Percentiles rank a stretch among this genome's conserved stretches.
These are phyloP conservation scores for Gryon sp. DNA, from an alignment of 1,140 invertebrate genomes.

Conservation along the genomic window DNA sequence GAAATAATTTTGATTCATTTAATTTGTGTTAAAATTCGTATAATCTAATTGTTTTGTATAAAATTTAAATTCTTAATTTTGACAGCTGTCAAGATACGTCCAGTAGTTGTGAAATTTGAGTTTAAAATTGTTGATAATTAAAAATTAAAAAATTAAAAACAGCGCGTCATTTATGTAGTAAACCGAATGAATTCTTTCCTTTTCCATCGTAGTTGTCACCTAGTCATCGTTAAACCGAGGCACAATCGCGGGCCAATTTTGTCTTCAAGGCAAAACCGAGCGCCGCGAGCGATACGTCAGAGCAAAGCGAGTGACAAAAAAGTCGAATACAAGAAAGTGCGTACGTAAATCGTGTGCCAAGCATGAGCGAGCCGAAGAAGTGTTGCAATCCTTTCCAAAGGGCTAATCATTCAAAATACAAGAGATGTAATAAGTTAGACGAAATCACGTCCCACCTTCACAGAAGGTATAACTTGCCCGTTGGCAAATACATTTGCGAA, in stretches of 20 bases:
- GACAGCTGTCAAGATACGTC: constrained; percentile 21
- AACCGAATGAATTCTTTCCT: constrained; percentile 48
- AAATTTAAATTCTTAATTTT: constrained; percentile 1
- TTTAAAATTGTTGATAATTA: too few relatives aligned
- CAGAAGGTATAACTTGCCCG: constrained; percentile 62
- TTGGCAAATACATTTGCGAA: constrained; percentile 65
- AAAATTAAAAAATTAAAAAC: too few relatives aligned
- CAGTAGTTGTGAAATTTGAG: background rate
- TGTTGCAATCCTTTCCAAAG: constrained; percentile 63
- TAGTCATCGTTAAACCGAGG: constrained; percentile 54
- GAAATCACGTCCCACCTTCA: constrained; percentile 62
- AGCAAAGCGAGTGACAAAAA: constrained; percentile 27
- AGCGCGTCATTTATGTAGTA: constrained; percentile 14
- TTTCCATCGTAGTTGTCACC: constrained; percentile 59
- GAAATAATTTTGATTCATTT: too few relatives aligned
- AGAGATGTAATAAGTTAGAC: constrained; percentile 64
- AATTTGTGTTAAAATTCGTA: too few relatives aligned
- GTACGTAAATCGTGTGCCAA: constrained; percentile 47
- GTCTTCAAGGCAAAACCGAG: constrained; percentile 25
- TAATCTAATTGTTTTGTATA: too few relatives aligned
- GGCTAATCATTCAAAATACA: constrained; percentile 64
- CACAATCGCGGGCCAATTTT: constrained; percentile 32
- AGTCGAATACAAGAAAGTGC: constrained; percentile 35
- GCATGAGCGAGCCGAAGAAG: constrained; percentile 55
- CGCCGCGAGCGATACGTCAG: constrained; percentile 41